A percentile compares a stretch with the other conserved stretches of the same genome.
These are phyloP conservation scores for Palloptera scutellata DNA, from an alignment of 2,888 invertebrate species.

Conservation along the genomic window DNA sequence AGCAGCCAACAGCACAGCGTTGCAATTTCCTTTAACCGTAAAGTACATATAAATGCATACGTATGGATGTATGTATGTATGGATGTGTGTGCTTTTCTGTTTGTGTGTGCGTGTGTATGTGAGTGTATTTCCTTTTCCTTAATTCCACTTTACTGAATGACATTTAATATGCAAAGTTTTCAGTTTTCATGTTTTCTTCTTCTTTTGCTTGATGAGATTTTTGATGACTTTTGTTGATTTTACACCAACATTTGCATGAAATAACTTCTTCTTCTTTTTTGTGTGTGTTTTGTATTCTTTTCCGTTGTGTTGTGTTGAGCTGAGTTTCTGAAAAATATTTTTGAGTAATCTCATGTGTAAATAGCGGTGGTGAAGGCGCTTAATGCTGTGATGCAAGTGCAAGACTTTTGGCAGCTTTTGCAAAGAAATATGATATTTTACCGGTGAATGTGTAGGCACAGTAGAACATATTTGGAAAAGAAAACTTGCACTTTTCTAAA, in stretches of 20 bases:
- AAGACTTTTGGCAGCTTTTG: neutral
- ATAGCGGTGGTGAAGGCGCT: neutral
- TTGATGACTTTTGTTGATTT: slow-evolving; percentile 29
- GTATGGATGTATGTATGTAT: neutral
- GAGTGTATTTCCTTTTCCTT: slow-evolving; percentile 9
- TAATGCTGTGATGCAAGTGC: neutral
- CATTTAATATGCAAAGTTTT: slow-evolving; percentile 43
- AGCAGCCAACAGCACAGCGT: slow-evolving; percentile 1
- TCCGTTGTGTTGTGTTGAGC: neutral
- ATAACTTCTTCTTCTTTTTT: too few relatives aligned
- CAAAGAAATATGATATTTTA: neutral
- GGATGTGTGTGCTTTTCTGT: neutral
- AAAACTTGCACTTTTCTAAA: too few relatives aligned
- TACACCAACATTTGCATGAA: slow-evolving; percentile 8
- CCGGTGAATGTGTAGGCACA: neutral
- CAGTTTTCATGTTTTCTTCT: neutral
- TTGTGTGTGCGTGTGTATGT: neutral
- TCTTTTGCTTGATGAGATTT: slow-evolving; percentile 6
- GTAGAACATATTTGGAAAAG: neutral
- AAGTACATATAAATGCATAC: neutral
- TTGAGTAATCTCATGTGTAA: slow-evolving; percentile 26
- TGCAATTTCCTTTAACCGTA: slow-evolving; percentile 15
- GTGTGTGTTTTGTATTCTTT: neutral
- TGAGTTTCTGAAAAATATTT: slow-evolving; percentile 16
- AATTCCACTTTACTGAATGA: slow-evolving; percentile 37